Evolutionary conservation across 1,140 invertebrate genomes (phyloP).

Genomic region (Daktulosphaira vitifoliae): DNA sequence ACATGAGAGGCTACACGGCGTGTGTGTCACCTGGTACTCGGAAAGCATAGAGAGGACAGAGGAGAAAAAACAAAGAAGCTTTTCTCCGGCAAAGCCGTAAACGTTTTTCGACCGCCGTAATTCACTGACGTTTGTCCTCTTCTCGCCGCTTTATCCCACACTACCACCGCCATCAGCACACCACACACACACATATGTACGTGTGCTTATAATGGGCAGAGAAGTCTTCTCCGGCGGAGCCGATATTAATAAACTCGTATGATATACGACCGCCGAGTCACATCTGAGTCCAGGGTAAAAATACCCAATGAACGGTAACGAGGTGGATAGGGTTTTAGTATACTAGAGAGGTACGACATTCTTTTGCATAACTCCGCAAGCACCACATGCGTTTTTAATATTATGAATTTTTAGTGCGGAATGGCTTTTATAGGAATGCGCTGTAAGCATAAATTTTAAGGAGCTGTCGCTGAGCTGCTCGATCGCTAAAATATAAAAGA

Average conservation of each 20-base stretch:
- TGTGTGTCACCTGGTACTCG: constrained; percentile 15
- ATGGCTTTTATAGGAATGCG: no score
- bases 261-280: constrained; percentile 25
- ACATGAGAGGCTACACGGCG: not conserved
- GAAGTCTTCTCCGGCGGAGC: constrained; percentile 5
- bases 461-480: no score
- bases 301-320: not conserved
- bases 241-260: constrained; percentile 33
- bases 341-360: not conserved
- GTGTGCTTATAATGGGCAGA: not conserved
- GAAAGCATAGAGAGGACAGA: not conserved
- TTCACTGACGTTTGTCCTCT: constrained; percentile 31
- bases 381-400: constrained; percentile 26
- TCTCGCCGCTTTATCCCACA: not conserved
- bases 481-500: no score
- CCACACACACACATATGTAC: not conserved
- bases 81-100: constrained; percentile 21
- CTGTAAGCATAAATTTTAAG: no score
- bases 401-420: not conserved
- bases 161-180: not conserved
- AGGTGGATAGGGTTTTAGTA: not conserved
- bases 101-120: constrained; percentile 32
- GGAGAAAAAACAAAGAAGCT: not conserved
- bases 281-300: constrained; percentile 19
- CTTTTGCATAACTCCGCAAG: not conserved